These are phyloP conservation scores for Rhagoletis pomonella DNA, from an alignment of 1,140 invertebrate species.

Conservation along the genomic window DNA sequence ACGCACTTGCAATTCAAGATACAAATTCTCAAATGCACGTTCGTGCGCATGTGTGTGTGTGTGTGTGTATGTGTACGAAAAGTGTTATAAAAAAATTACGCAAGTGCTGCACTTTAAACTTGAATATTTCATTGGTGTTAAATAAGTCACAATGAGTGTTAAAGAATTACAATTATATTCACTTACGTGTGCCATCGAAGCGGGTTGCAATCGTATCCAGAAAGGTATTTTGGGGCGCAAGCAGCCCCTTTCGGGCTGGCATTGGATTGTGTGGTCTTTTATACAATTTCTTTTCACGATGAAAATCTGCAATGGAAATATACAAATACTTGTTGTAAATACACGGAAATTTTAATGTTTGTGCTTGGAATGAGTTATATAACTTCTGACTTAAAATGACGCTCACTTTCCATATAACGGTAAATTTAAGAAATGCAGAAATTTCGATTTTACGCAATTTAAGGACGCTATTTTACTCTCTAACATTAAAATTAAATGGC, in stretches of 20 bases:
- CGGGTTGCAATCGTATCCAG: constrained; percentile 97
- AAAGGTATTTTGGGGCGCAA: constrained; percentile 98
- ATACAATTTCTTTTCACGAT: constrained; percentile 62
- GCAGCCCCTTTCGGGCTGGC: constrained; percentile 95
- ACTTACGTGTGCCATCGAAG: constrained; percentile 99
- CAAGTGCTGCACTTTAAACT: too few species aligned
- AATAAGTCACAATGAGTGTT: background rate
- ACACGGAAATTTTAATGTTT: too few species aligned
- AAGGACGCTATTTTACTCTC: too few species aligned
- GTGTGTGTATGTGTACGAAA: background rate
- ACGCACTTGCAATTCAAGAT: background rate
- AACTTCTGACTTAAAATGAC: too few species aligned
- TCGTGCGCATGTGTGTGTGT: background rate
- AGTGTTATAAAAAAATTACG: too few species aligned
- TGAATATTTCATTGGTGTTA: background rate
- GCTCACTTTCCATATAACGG: too few species aligned
- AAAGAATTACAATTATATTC: background rate
- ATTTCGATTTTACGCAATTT: too few species aligned
- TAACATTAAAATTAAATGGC: too few species aligned
- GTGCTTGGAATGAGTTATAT: too few species aligned
- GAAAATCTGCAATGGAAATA: constrained; percentile 29
- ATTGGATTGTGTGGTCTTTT: constrained; percentile 77
- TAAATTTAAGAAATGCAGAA: too few species aligned
- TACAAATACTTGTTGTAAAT: too few species aligned
- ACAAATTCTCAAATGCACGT: too few species aligned